phyloP scores from a whole-genome alignment of 1,140 invertebrate genomes.

The Bursaphelenchus mucronatus region DNA sequence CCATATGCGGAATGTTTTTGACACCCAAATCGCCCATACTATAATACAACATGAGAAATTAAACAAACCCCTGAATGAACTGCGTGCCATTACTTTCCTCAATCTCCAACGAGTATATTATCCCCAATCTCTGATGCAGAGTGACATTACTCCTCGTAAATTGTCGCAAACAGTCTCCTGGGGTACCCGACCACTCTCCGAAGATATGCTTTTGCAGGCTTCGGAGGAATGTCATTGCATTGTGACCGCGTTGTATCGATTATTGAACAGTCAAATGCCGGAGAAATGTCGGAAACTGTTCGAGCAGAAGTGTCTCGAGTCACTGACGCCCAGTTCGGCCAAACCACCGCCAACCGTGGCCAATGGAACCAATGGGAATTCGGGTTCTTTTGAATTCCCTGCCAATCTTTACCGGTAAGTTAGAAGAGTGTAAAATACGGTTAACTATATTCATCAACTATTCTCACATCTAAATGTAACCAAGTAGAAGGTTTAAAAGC shows the following conservation, averaged over 20 bases:
- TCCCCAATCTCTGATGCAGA: conserved; percentile 59
- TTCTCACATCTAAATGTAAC: no score
- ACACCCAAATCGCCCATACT: conserved; percentile 89
- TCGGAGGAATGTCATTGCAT: conserved; percentile 57
- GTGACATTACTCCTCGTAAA: conserved; percentile 57
- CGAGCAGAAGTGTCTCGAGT: conserved; percentile 51
- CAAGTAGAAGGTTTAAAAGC: no score
- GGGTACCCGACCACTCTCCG: conserved; percentile 49
- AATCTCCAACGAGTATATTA: conserved; percentile 60
- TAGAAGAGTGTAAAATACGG: no score
- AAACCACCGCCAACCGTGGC: conserved; percentile 27
- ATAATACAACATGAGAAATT: conserved; percentile 84
- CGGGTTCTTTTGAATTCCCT: no score
- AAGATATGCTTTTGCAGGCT: conserved; percentile 53
- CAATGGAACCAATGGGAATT: no score
- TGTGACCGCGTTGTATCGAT: conserved; percentile 52
- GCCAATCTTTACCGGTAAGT: no score
- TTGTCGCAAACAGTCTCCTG: conserved; percentile 55
- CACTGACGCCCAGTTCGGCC: conserved; percentile 36
- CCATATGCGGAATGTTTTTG: conserved; percentile 80
- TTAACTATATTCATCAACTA: no score
- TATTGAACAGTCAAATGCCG: conserved; percentile 50
- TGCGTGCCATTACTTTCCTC: conserved; percentile 55
- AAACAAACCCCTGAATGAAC: conserved; percentile 71
- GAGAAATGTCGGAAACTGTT: conserved; percentile 44